Evolutionary conservation across 1,140 invertebrate species (phyloP).

Genomic region (Ridgeia piscesae): DNA sequence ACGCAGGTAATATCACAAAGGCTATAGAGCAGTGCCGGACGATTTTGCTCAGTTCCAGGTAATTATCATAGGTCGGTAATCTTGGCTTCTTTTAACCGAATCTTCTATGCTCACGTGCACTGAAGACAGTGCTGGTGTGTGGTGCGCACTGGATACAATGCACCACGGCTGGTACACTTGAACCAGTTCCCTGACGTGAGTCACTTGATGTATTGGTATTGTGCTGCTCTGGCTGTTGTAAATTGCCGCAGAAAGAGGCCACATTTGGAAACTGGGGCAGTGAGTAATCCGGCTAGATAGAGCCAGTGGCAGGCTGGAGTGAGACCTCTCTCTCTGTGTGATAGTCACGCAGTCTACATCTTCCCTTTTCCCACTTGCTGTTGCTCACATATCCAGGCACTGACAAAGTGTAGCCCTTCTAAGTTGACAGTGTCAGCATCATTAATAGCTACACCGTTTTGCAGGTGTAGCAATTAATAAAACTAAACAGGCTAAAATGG

Average conservation of each 20-base stretch:
- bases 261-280: background rate
- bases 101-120: background rate
- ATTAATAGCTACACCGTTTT: background rate
- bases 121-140: background rate
- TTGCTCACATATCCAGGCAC: background rate
- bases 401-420: background rate
- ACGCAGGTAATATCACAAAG: too few relatives aligned
- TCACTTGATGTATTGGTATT: conserved; percentile 3
- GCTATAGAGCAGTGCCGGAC: background rate
- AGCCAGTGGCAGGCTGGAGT: background rate
- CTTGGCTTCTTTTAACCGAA: background rate
- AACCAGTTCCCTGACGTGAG: background rate
- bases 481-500: background rate
- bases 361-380: background rate
- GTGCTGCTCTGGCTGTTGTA: background rate
- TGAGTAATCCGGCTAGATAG: background rate
- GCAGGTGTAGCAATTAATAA: background rate
- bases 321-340: background rate
- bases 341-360: background rate
- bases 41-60: background rate
- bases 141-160: too few relatives aligned
- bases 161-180: background rate
- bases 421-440: background rate
- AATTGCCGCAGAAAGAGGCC: background rate
- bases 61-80: background rate